Conservation (phyloP, 2,113 vertebrate genomes). For the Ciconia boyciana region DNA sequence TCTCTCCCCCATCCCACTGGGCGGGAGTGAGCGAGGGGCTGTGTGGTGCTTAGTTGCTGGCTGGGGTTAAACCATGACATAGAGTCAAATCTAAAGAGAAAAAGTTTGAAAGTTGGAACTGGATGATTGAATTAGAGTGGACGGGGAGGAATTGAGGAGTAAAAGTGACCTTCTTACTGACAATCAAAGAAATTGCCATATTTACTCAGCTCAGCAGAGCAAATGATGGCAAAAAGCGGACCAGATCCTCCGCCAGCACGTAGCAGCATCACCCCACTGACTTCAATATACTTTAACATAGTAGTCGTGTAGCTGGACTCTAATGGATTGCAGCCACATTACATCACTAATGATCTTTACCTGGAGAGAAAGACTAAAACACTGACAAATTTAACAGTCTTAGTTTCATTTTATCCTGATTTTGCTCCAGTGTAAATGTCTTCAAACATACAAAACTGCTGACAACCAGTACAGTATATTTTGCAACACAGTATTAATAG, state of each 20-base stretch:
- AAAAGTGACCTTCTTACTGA: conserved; percentile 39
- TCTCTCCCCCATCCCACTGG: too few relatives aligned
- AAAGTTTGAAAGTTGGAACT: neutral
- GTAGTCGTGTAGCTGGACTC: neutral
- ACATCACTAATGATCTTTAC: neutral
- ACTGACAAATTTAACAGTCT: neutral
- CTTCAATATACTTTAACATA: conserved; percentile 22
- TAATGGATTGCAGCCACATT: neutral
- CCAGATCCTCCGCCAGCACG: neutral
- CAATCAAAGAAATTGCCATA: conserved; percentile 17
- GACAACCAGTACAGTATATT: neutral
- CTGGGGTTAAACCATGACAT: neutral
- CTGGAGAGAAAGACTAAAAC: neutral
- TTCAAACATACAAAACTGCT: neutral
- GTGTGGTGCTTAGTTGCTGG: too few relatives aligned
- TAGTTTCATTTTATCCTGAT: neutral
- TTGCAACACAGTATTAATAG: neutral
- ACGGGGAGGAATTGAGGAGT: neutral
- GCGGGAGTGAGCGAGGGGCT: too few relatives aligned
- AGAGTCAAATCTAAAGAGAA: neutral
- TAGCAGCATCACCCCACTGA: conserved; percentile 15
- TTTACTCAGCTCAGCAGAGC: conserved; percentile 49
- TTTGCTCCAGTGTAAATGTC: neutral
- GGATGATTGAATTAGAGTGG: neutral
- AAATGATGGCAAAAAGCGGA: conserved; percentile 41